Evolutionary conservation across 53 echinoderm and acorn worm genomes (phyloP).

Genomic region (Henricia sp.): DNA sequence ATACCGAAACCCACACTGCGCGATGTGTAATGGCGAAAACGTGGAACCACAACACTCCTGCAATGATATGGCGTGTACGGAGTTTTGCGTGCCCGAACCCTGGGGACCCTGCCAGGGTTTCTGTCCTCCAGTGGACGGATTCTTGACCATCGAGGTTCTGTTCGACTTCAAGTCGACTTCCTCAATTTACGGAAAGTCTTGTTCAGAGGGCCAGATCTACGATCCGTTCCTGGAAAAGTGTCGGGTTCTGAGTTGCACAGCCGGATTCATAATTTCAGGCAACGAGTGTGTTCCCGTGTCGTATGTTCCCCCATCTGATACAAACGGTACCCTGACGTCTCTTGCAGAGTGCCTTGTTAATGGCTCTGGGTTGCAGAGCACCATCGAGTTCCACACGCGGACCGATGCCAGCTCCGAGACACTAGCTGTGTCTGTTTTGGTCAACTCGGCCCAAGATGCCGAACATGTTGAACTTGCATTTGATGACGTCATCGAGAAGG

Average conservation of each 20-base stretch:
- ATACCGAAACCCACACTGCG: conserved; percentile 69
- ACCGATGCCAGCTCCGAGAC: background rate
- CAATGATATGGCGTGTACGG: background rate
- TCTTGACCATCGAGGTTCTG: conserved; percentile 52
- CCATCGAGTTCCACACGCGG: background rate
- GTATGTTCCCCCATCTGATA: background rate
- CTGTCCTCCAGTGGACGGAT: conserved; percentile 5
- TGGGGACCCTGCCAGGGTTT: conserved; percentile 19
- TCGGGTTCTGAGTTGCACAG: conserved; percentile 37
- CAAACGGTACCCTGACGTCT: background rate
- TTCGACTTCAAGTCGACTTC: conserved; percentile 21
- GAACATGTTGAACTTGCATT: background rate
- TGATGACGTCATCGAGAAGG: background rate
- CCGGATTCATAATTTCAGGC: conserved; percentile 19
- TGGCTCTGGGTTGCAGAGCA: background rate
- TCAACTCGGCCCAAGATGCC: background rate
- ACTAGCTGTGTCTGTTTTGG: background rate
- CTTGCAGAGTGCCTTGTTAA: conserved; percentile 4
- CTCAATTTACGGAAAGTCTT: background rate
- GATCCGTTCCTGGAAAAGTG: conserved; percentile 61
- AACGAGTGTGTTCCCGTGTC: conserved; percentile 1
- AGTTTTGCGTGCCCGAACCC: background rate
- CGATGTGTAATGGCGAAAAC: conserved; percentile 41
- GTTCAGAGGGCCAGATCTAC: conserved; percentile 39
- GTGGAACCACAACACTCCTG: conserved; percentile 9